phyloP scores from a whole-genome alignment of 2,113 vertebrate species.

The Alouatta palliata region DNA sequence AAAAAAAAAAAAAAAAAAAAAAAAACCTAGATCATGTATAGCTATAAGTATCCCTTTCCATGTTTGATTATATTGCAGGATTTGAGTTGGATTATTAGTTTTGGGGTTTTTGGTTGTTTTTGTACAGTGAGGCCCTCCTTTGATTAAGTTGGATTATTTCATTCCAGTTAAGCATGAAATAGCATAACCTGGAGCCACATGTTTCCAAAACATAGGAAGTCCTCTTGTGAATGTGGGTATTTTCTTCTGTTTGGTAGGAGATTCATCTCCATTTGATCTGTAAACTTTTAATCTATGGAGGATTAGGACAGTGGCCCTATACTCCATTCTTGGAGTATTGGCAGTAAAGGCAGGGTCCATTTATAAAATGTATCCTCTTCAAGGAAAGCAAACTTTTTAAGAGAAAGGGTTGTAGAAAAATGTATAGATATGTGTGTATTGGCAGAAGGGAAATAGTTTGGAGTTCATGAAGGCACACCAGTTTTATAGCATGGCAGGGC shows the following conservation, averaged over 20 bases:
- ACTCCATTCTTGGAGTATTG: neutral
- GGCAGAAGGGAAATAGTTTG: neutral
- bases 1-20: too few relatives aligned
- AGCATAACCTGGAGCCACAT: neutral
- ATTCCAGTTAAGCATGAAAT: neutral
- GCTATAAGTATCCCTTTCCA: neutral
- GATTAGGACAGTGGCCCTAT: neutral
- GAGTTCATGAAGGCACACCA: neutral
- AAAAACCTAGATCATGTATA: too few relatives aligned
- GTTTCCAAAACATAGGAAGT: neutral
- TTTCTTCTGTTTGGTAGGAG: slow-evolving; percentile 59
- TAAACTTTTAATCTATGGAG: neutral
- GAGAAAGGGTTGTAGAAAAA: neutral
- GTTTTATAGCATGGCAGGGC: neutral
- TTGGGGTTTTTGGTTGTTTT: too few relatives aligned
- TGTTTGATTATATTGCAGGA: neutral
- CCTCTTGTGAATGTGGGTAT: slow-evolving; percentile 41
- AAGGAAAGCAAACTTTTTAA: neutral
- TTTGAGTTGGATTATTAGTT: neutral
- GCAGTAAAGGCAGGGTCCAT: neutral
- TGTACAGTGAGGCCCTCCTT: too few relatives aligned
- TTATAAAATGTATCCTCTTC: slow-evolving; percentile 24
- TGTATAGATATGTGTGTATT: neutral
- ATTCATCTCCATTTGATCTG: slow-evolving; percentile 62
- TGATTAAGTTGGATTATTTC: neutral